phyloP scores from a whole-genome alignment of 2,888 invertebrate species.

The Cataglyphis cursor region DNA sequence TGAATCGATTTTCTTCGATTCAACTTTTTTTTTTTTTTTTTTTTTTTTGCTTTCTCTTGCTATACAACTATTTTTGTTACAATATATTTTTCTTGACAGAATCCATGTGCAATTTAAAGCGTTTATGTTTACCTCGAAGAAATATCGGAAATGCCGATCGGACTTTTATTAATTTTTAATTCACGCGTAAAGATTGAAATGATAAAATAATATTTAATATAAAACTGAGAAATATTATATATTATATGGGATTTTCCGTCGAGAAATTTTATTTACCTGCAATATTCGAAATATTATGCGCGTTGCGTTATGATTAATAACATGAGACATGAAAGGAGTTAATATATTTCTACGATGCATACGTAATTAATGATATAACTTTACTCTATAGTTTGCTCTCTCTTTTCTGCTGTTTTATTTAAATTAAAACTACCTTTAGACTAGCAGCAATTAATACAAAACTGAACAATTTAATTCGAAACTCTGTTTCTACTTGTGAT shows the following conservation, averaged over 20 bases:
- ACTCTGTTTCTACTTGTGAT: conserved; percentile 45
- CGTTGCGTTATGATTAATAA: conserved; percentile 16
- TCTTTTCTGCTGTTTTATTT: conserved; percentile 32
- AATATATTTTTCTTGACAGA: not conserved
- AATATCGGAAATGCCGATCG: conserved; percentile 11
- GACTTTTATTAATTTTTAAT: conserved; percentile 28
- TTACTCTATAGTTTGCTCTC: conserved; percentile 19
- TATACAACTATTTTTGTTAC: not conserved
- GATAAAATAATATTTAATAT: not conserved
- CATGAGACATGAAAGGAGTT: conserved; percentile 6
- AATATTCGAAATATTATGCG: not conserved
- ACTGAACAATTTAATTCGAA: conserved; percentile 51
- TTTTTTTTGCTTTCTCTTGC: not conserved
- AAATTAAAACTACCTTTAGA: conserved; percentile 26
- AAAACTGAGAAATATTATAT: not conserved
- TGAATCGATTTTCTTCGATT: conserved; percentile 6
- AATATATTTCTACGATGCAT: not conserved
- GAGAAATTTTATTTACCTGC: not conserved
- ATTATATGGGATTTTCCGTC: not conserved
- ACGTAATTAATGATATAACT: conserved; percentile 46
- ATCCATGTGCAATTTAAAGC: conserved; percentile 16
- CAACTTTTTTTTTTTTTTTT: not conserved
- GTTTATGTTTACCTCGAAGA: conserved; percentile 13
- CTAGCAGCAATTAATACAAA: conserved; percentile 43
- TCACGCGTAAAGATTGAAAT: conserved; percentile 8